Base-by-base conservation (phyloP, 2,888 invertebrate genomes). In the Trichopria drosophilae region DNA sequence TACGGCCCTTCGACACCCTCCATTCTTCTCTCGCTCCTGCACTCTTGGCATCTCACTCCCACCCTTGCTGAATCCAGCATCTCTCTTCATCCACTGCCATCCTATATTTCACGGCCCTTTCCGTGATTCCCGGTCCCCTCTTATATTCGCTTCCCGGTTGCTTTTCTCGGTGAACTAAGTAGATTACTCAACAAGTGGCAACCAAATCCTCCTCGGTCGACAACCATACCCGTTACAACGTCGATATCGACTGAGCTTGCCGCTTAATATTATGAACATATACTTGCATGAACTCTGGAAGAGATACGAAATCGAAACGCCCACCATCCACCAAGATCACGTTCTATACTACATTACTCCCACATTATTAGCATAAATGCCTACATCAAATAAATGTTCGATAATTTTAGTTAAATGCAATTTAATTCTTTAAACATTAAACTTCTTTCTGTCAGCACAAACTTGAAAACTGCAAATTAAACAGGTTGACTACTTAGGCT, bases 151-250 rank as follows among this genome's bases (percentile, higher is more conserved):
- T n/a, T n/a, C n/a, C 9, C 12, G 55, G 60, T 57, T 61, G 62
- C 64, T 67, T 66, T 66, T 66, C 65, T 64, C 53, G 57, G 59
- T 57, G 60, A 66, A 66, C 67, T 70, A 72, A 72, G 71, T 66
- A 72, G 71, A 73, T 73, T 73, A 72, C 72, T 73, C 72, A 73
- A 73, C 71, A 73, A 73, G 73, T 73, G 73, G 71, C 64, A 67
- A 66, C 66, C 64, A 67, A 69, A 72, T 71, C 68, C 66, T 63
- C 54, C 63, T 62, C 66, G 61, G 63, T 62, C 61, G 62, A 58
- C 62, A 59, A 61, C 58, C 59, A 66, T 63, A 63, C 59, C 62
- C 53, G 55, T 62, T 67, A 68, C 63, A 64, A 56, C 59, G 58
- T 32, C 58, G 51, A 60, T 59, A 58, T 61, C 57, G 53, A 44